Conservation (phyloP, 2,113 vertebrate species). For the Peucedramus taeniatus region DNA sequence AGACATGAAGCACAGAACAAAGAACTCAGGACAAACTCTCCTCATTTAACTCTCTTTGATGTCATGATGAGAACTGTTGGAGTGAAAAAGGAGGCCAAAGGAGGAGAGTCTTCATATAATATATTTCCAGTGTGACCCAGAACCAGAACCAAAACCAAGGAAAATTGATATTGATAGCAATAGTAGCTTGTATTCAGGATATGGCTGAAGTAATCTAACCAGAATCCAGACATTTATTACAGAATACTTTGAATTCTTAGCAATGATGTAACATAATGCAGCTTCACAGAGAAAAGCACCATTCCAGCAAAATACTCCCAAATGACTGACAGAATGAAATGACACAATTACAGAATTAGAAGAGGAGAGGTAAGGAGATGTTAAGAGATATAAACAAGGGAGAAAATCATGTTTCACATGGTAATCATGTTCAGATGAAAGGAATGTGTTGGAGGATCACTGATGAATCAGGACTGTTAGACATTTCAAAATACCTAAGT, state of each 20-base stretch:
- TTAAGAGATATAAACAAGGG: constrained; percentile 38
- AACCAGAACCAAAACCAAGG: background rate
- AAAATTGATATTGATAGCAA: background rate
- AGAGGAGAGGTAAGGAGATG: background rate
- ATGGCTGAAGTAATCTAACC: background rate
- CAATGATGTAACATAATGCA: background rate
- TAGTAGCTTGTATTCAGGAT: background rate
- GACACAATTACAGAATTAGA: constrained; percentile 41
- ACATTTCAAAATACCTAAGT: constrained; percentile 10
- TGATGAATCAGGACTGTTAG: constrained; percentile 28
- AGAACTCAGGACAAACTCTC: background rate
- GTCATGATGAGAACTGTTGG: background rate
- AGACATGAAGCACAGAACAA: background rate
- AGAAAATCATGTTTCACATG: constrained; percentile 17
- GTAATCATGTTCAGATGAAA: constrained; percentile 42
- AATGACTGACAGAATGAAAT: background rate
- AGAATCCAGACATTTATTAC: background rate
- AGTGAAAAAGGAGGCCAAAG: background rate
- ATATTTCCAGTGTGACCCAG: background rate
- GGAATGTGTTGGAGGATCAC: background rate
- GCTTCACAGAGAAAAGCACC: background rate
- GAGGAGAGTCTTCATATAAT: background rate
- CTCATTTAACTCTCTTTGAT: background rate
- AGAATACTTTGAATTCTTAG: constrained; percentile 17
- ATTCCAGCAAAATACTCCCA: background rate